Evolutionary conservation across 2,113 vertebrate genomes (phyloP), one percentile per base, ranked within the genome.

Genomic region (Empidonax traillii): DNA sequence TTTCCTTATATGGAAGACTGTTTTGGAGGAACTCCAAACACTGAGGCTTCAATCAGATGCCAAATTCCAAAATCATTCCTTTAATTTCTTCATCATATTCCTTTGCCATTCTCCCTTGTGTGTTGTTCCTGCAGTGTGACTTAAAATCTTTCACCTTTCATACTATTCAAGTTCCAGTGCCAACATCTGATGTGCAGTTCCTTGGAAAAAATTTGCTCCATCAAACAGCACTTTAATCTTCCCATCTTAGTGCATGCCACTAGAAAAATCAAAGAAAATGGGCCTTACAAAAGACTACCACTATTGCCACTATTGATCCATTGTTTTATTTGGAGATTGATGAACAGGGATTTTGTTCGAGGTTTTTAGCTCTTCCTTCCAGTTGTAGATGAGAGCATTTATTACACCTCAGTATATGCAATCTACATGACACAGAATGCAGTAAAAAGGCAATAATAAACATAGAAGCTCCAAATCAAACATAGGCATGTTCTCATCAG

Each of bases 201-300:
- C 59, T 77, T 41, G 19, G 10, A 52, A 94, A 93, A 82, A 49
- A 9, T 4, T 47, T 62, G 4, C 14, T 61, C 14, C 20, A 17
- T 62, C n/a, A n/a, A 69, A 66, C 27, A 62, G 3, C 2, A 2
- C 7, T 74, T 90, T 33, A 63, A 4, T 41, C 21, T 56, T 51
- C 73, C 47, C 12, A 31, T 37, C 37, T 87, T 74, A 21, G 9
- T 14, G 5, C 1, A 44, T 0, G 0, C 58, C 21, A 90, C 19
- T 24, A 61, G 30, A 39, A 69, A 87, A 43, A 12, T 33, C 14
- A 53, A 37, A 67, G 47, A 72, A 89, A 63, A 33, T 4, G 14
- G 8, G 4, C 2, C 8, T n/a, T 46, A 33, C 14, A 49, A 49
- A 51, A 53, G 6, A 55, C 14, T 76, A 39, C 3, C 8, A 9